Conservation (phyloP, 2,113 vertebrate genomes). For the Colaptes auratus region DNA sequence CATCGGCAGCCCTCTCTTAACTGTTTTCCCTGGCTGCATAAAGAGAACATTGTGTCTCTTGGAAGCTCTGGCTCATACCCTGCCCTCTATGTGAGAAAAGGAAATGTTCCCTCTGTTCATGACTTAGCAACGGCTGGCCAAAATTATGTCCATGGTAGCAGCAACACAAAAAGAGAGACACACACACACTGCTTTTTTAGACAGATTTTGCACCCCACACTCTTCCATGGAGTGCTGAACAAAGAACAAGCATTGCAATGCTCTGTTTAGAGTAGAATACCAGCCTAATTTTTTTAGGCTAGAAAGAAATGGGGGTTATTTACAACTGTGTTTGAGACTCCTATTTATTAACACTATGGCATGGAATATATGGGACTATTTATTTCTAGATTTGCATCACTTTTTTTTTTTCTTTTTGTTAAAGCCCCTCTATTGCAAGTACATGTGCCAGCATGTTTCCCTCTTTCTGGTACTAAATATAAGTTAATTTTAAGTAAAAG, state of each 20-base stretch:
- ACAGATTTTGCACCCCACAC: background rate
- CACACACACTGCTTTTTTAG: slow-evolving; percentile 1
- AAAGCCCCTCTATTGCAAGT: background rate
- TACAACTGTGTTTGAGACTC: background rate
- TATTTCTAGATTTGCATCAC: background rate
- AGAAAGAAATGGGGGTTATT: slow-evolving; percentile 23
- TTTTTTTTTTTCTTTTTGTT: background rate
- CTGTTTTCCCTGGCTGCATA: slow-evolving; percentile 34
- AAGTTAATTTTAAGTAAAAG: background rate
- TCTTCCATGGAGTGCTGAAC: slow-evolving; percentile 2
- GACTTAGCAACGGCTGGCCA: slow-evolving; percentile 61
- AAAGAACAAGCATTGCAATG: slow-evolving; percentile 9
- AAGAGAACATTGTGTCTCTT: slow-evolving; percentile 56
- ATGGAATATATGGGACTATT: background rate
- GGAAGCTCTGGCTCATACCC: slow-evolving; percentile 33
- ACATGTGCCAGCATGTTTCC: background rate
- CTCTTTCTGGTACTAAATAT: background rate
- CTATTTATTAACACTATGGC: background rate
- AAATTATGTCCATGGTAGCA: slow-evolving; percentile 73
- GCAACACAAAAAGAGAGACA: slow-evolving; percentile 5
- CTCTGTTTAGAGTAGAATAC: background rate
- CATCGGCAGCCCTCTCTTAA: background rate
- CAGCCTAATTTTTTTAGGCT: background rate
- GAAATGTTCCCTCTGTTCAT: slow-evolving; percentile 43
- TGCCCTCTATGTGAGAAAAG: slow-evolving; percentile 44